These are phyloP conservation scores for Patella ulyssiponensis DNA, from an alignment of 2,888 invertebrate species.

Conservation along the genomic window DNA sequence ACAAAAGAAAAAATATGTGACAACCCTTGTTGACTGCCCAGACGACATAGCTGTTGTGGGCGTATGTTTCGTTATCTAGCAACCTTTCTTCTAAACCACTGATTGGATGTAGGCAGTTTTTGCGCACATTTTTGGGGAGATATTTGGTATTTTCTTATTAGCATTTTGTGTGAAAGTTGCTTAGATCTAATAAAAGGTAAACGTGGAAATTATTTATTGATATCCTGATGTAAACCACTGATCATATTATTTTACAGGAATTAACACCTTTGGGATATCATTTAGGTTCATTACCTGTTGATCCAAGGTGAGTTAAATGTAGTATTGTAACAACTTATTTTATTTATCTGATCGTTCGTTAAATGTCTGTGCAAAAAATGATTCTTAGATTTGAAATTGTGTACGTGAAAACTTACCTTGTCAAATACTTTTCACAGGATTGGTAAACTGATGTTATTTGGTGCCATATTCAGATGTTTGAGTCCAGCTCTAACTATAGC, in stretches of 20 bases:
- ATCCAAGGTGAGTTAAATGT: slow-evolving; percentile 70
- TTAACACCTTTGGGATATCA: slow-evolving; percentile 92
- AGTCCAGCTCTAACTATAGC: slow-evolving; percentile 90
- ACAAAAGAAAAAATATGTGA: too few species aligned
- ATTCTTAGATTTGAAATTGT: not conserved
- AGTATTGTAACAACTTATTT: not conserved
- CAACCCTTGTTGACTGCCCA: too few species aligned
- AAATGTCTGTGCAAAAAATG: not conserved
- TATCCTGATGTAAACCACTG: too few species aligned
- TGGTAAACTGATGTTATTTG: slow-evolving; percentile 89
- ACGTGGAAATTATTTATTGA: too few species aligned
- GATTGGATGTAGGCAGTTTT: too few species aligned
- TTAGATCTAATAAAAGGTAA: too few species aligned
- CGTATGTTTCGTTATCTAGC: too few species aligned
- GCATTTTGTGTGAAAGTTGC: too few species aligned
- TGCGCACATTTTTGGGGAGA: too few species aligned
- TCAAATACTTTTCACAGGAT: slow-evolving; percentile 78
- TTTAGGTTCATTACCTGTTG: slow-evolving; percentile 87
- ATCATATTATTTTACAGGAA: slow-evolving; percentile 73
- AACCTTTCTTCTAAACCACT: too few species aligned
- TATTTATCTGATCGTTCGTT: not conserved
- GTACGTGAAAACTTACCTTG: not conserved
- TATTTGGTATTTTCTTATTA: too few species aligned
- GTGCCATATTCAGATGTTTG: slow-evolving; percentile 88
- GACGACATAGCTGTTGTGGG: too few species aligned